Base-by-base conservation (phyloP, 2,113 vertebrate genomes). In the Hylia prasina region DNA sequence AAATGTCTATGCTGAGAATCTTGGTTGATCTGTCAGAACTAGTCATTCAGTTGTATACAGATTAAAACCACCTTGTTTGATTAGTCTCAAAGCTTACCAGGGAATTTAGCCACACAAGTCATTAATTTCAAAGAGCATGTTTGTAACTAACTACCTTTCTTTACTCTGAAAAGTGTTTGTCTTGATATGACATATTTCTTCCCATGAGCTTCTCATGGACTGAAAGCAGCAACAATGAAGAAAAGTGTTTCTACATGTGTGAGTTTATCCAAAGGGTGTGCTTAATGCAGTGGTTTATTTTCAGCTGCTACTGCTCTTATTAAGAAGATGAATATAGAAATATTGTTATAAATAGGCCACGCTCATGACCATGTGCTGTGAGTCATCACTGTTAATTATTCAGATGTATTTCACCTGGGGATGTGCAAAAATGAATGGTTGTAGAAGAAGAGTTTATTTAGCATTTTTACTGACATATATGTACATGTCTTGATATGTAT, bases 341-440 rank as follows among this genome's bases (percentile, higher is more conserved):
- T 78, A 71, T 8, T 64, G 40, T 77, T 95, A 94, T 94, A 96
- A 94, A 97, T 96, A 96, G 51, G 47, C 72, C 47, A 40, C 7
- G 13, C 37, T 96, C 79, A 70, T 88, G 85, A 86, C 68, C 79
- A 68, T 56, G 87, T 87, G 89, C 68, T 81, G n/a, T 96, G 93
- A 94, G 88, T 97, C 95, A 96, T 78, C 17, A 1, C 25, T 83
- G 79, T 86, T 93, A 94, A 95, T 94, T 97, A 92, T 88, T 96
- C 89, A 94, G 50, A 90, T 56, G 44, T 31, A 63, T 89, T 93
- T 80, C 81, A 91, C 92, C 85, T 81, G 64, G 56, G 31, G 42
- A 70, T 75, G 75, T 3, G 5, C 63, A 90, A 58, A 90, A 90
- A 65, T 13, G 24, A 91, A 33, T 7, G 2, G 42, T 44, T 84